Evolutionary conservation across 2,888 invertebrate species (phyloP).

Genomic region (Flexamia atlantica): DNA sequence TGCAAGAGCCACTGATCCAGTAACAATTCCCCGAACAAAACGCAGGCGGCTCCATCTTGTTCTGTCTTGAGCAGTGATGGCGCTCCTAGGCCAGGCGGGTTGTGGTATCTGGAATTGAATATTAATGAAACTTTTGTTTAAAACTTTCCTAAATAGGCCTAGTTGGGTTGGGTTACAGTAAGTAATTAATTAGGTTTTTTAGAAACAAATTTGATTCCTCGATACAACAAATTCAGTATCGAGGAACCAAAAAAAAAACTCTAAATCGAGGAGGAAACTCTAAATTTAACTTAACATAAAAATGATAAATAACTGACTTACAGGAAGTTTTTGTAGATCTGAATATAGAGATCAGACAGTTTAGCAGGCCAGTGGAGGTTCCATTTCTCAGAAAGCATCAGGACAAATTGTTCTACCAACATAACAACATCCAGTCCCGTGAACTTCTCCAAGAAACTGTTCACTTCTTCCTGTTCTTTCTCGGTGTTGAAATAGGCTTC

Average conservation of each 20-base stretch:
- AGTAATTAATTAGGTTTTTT: no score
- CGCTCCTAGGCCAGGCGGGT: background rate
- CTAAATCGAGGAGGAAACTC: no score
- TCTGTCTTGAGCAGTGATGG: conserved; percentile 34
- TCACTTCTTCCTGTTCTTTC: conserved; percentile 81
- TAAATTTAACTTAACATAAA: no score
- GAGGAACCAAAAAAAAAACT: no score
- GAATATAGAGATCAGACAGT: conserved; percentile 79
- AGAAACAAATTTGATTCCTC: no score
- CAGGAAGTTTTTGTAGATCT: conserved; percentile 77
- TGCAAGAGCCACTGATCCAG: conserved; percentile 67
- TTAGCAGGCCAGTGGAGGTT: conserved; percentile 81
- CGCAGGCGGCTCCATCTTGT: conserved; percentile 52
- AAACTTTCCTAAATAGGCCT: no score
- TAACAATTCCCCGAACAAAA: conserved; percentile 68
- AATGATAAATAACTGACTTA: no score
- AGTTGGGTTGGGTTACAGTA: no score
- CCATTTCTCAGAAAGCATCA: conserved; percentile 80
- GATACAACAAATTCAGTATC: no score
- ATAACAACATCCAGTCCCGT: conserved; percentile 76
- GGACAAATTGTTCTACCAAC: conserved; percentile 80
- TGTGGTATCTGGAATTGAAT: conserved; percentile 35
- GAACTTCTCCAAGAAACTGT: conserved; percentile 79
- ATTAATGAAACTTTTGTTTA: background rate
- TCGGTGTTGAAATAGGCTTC: conserved; percentile 82